Evolutionary conservation across 2,113 vertebrate genomes (phyloP), one percentile per base, ranked within the genome.

Genomic region (Holacanthus passer): DNA sequence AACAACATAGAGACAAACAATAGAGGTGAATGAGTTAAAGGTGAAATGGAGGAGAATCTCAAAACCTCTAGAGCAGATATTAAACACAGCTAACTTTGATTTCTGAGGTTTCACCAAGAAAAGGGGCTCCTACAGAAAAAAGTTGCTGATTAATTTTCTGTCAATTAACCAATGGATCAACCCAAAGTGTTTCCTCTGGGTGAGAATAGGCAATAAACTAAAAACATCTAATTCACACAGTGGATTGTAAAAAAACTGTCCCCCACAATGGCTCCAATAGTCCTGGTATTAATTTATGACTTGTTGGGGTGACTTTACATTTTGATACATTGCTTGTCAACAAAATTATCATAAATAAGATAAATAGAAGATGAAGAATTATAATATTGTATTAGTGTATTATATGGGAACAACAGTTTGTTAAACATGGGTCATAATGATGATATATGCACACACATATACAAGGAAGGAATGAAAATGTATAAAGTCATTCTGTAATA

Each of bases 11-110:
- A 77, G 19, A 52, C 0, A 31, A 63, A 59, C 3, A 58, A 60
- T 48, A 50, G 48, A 72, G 45, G 27, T 39, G 31, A 64, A 56
- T 31, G 27, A 35, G 79, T 32, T 45, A 37, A 79, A 62, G 0
- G 24, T 39, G 65, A 39, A 48, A 60, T 1, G 10, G 24, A 70
- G 63, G 24, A 78, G 56, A 62, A 60, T 58, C 32, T 39, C 14
- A 43, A 76, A 70, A 35, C 6, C 53, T 39, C 29, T 53, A 52
- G 32, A 71, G 60, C 19, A 41, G n/a, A 47, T 64, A 56, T 47
- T 56, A 39, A 68, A 68, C 53, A 52, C 29, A 50, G 9, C 43
- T 50, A 48, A 16, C 10, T 16, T 39, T 58, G 9, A 50, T 50
- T 72, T 58, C 7, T 65, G 52, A 5, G 3, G n/a, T 8, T 59